Percentiles rank a stretch among this genome's conserved stretches.
phyloP scores from a whole-genome alignment of 2,888 invertebrate genomes.

The Tricholauxania praeusta region DNA sequence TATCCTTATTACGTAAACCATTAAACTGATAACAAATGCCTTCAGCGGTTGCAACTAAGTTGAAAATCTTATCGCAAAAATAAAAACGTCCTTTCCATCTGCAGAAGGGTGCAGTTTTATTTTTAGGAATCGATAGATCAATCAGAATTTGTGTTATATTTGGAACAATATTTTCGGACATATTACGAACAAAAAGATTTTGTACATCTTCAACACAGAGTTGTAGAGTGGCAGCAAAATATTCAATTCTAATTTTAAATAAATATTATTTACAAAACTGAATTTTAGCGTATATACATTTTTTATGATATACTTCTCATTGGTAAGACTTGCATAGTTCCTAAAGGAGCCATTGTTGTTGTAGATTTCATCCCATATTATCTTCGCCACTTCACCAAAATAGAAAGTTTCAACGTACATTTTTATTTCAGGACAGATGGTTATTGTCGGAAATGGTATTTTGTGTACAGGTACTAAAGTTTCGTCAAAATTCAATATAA shows the following conservation, averaged over 20 bases:
- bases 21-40: conserved; percentile 66
- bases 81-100: conserved; percentile 63
- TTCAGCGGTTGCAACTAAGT: conserved; percentile 64
- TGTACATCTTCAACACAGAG: conserved; percentile 61
- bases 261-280: background rate
- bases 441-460: conserved; percentile 64
- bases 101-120: conserved; percentile 62
- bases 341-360: conserved; percentile 43
- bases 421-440: conserved; percentile 66
- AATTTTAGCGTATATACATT: background rate
- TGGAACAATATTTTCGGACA: conserved; percentile 49
- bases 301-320: conserved; percentile 47
- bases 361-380: conserved; percentile 51
- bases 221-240: conserved; percentile 61
- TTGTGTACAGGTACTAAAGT: conserved; percentile 63
- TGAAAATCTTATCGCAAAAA: conserved; percentile 61
- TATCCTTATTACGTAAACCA: conserved; percentile 58
- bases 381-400: conserved; percentile 54
- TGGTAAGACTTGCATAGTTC: conserved; percentile 45
- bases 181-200: conserved; percentile 50
- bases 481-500: conserved; percentile 64
- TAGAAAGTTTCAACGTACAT: conserved; percentile 60
- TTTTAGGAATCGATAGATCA: conserved; percentile 59
- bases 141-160: conserved; percentile 55
- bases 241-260: conserved; percentile 48